Evolutionary conservation across 23 tunicate species (phyloP).

Genomic region (Botrylloides violaceus): DNA sequence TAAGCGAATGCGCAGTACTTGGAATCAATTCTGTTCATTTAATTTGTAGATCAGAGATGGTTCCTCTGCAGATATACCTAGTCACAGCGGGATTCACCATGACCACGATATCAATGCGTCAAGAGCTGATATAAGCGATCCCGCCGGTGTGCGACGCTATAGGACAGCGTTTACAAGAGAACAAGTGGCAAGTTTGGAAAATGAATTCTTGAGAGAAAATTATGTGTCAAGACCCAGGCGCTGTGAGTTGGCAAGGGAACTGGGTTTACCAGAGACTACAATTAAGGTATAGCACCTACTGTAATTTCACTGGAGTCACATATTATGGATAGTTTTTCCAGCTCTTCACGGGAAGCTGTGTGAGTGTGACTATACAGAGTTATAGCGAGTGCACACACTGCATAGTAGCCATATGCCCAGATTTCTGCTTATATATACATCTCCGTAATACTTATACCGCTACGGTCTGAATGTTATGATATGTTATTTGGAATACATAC

Average conservation of each 20-base stretch:
- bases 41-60: too few relatives aligned
- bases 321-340: neutral
- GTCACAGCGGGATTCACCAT: neutral
- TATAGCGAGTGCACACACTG: too few relatives aligned
- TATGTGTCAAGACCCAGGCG: constrained; percentile 90
- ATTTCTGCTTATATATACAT: too few relatives aligned
- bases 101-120: neutral
- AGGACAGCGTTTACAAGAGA: constrained; percentile 97
- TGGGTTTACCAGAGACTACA: constrained; percentile 85
- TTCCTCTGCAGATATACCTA: neutral
- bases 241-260: constrained; percentile 87
- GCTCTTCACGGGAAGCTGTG: too few relatives aligned
- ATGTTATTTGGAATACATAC: too few relatives aligned
- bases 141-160: constrained; percentile 52
- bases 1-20: too few relatives aligned
- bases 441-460: too few relatives aligned
- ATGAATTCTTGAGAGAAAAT: constrained; percentile 86
- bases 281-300: constrained; percentile 51
- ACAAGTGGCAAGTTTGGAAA: constrained; percentile 66
- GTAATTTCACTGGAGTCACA: neutral
- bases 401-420: too few relatives aligned
- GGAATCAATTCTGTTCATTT: too few relatives aligned
- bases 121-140: constrained; percentile 5
- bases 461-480: too few relatives aligned
- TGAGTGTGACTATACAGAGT: too few relatives aligned